Evolutionary conservation across 92 coral and sea anemone genomes (phyloP).

Genomic region (Isaurus tuberculatus): DNA sequence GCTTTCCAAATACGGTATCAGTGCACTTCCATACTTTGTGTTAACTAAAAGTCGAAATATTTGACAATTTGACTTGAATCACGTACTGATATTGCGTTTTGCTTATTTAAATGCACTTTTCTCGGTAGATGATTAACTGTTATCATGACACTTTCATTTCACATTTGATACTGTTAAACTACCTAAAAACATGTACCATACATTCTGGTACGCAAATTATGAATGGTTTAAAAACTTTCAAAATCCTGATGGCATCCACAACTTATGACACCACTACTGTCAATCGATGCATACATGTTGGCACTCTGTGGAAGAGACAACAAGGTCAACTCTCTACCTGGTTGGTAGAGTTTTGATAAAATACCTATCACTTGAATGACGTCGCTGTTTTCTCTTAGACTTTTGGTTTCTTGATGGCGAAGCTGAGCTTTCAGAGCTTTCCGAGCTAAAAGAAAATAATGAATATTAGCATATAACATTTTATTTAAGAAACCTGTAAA

Average conservation of each 20-base stretch:
- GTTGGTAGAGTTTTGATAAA: slow-evolving; percentile 9
- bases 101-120: no score
- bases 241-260: background rate
- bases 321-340: background rate
- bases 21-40: no score
- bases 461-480: background rate
- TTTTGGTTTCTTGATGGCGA: slow-evolving; percentile 32
- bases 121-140: no score
- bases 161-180: no score
- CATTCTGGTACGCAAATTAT: no score
- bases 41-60: no score
- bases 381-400: slow-evolving; percentile 27
- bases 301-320: slow-evolving; percentile 13
- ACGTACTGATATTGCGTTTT: no score
- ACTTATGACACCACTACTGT: background rate
- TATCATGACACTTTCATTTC: no score
- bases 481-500: background rate
- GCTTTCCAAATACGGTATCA: no score
- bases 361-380: slow-evolving; percentile 33
- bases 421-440: slow-evolving; percentile 32
- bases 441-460: slow-evolving; percentile 18
- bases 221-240: no score
- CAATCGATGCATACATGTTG: background rate
- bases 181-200: no score
- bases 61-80: no score